Base-by-base conservation (phyloP, 1,140 invertebrate genomes). In the Melipona quadrifasciata region DNA sequence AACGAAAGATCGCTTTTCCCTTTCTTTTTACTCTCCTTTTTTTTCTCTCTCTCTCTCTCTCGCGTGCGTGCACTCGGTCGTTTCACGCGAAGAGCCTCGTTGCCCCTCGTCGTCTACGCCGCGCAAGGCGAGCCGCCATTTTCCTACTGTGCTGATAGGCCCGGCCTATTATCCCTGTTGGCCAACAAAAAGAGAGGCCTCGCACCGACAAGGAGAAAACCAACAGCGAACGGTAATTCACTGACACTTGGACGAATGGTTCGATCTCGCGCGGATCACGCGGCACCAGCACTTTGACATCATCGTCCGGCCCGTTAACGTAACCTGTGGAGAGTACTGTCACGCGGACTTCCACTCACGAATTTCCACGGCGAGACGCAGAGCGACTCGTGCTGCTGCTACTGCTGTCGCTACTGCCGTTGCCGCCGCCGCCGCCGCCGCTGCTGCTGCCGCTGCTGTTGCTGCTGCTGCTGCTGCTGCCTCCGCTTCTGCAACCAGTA, bases 101-200 rank as follows among this genome's bases (percentile, higher is more conserved):
- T 51, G 78, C 39, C 58, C 64, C 71, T 86, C 80, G 73, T 86
- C 75, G 85, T 86, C 87, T 80, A 80, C 87, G 57, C 78, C 84
- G 76, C 84, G 80, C 58, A 80, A 88, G 84, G 76, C 87, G 67
- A 78, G 87, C 87, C 88, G 88, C 88, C 88, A 89, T 89, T 89
- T 89, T 89, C 88, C 84, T 89, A 88, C 80, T 82, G 84, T 67
- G 55, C 79, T 82, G 88, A 89, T 82, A 86, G 88, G 77, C 87
- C 88, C 88, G 88, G 88, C 84, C 87, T 88, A 88, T 89, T 74
- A 82, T 74, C 70, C 86, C 73, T 74, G 47, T 70, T 31, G 76
- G 72, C 79, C 51, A 71, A 76, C 86, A 58, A 74, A 73, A 61
- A 75, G 86, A 86, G 57, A 82, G 12, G 31, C 27, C 31, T 55